phyloP scores from a whole-genome alignment of 2,888 invertebrate species.

The Cheilosia urbana region DNA sequence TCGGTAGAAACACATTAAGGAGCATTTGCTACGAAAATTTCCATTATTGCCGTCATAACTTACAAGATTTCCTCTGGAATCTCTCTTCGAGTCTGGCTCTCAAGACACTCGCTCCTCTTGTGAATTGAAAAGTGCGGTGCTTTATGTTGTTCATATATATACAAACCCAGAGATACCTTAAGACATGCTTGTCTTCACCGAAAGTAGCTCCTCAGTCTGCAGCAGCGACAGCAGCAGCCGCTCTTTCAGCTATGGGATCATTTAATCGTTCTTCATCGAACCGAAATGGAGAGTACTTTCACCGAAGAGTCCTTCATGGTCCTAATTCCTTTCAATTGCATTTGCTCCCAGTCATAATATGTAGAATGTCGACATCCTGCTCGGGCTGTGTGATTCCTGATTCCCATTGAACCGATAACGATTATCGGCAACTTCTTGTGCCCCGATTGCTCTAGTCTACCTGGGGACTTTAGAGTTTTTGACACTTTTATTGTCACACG shows the following conservation, averaged over 20 bases:
- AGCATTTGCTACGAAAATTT: conserved; percentile 66
- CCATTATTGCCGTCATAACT: conserved; percentile 74
- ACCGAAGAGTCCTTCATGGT: conserved; percentile 55
- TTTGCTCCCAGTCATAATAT: conserved; percentile 16
- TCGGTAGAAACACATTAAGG: conserved; percentile 43
- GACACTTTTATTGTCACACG: conserved; percentile 66
- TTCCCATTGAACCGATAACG: conserved; percentile 60
- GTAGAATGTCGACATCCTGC: conserved; percentile 51
- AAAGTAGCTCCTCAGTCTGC: conserved; percentile 36
- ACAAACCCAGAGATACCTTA: conserved; percentile 48
- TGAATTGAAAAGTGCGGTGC: conserved; percentile 39
- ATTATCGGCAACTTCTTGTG: conserved; percentile 39
- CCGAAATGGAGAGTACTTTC: conserved; percentile 60
- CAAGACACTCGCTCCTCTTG: conserved; percentile 31
- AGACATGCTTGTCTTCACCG: conserved; percentile 53
- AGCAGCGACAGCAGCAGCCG: not conserved
- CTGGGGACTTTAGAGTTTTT: conserved; percentile 58
- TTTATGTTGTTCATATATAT: conserved; percentile 23
- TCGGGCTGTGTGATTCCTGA: conserved; percentile 44
- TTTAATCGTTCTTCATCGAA: conserved; percentile 63
- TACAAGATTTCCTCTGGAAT: conserved; percentile 66
- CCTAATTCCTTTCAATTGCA: conserved; percentile 70
- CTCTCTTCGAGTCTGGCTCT: conserved; percentile 25
- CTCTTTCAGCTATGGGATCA: conserved; percentile 15
- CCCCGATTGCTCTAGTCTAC: conserved; percentile 40